phyloP scores from a whole-genome alignment of 2,113 vertebrate species.

The Oplegnathus fasciatus region DNA sequence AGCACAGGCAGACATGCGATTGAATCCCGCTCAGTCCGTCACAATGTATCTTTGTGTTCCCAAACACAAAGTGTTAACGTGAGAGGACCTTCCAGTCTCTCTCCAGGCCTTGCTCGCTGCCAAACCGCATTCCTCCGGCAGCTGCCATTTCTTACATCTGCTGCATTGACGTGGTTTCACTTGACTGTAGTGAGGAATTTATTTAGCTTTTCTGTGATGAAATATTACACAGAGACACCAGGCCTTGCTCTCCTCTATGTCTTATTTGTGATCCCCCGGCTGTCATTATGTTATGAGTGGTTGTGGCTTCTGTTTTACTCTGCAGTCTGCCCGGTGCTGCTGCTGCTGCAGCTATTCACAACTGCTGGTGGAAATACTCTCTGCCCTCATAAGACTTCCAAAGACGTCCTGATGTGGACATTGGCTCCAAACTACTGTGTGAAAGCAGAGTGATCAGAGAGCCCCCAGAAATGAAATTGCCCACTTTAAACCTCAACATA shows the following conservation, averaged over 20 bases:
- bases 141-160: constrained; percentile 87
- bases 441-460: constrained; percentile 11
- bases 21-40: constrained; percentile 43
- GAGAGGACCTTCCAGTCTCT: constrained; percentile 72
- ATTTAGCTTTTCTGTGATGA: constrained; percentile 84
- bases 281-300: constrained; percentile 75
- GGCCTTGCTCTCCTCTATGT: constrained; percentile 69
- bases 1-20: constrained; percentile 20
- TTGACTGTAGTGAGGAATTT: constrained; percentile 82
- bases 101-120: constrained; percentile 62
- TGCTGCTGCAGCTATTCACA: constrained; percentile 23
- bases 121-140: constrained; percentile 84
- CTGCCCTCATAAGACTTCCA: constrained; percentile 48
- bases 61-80: constrained; percentile 79
- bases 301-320: constrained; percentile 79
- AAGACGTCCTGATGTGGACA: constrained; percentile 17
- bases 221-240: constrained; percentile 83
- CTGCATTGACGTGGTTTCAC: constrained; percentile 84
- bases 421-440: constrained; percentile 38
- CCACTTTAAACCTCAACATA: not conserved
- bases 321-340: constrained; percentile 41
- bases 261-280: constrained; percentile 77
- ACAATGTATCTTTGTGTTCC: constrained; percentile 71
- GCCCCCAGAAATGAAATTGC: not conserved
- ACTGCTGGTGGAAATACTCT: constrained; percentile 31